Conservation (phyloP, 2,888 invertebrate genomes). For the Hypomecis atomaria region DNA sequence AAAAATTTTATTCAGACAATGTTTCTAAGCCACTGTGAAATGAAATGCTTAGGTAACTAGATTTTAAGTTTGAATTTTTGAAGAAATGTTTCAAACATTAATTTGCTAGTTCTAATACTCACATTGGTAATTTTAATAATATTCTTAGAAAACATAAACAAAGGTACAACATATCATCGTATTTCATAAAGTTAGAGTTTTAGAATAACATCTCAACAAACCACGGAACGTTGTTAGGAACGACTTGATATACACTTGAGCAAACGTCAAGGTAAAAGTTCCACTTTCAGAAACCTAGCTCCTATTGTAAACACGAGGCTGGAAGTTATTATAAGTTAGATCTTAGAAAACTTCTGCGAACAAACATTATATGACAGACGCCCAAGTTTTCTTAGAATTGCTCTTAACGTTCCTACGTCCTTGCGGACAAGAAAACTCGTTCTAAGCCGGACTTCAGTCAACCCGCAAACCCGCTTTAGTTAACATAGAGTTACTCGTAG, state of each 20-base stretch:
- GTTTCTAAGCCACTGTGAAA: no score
- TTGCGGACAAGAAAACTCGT: slow-evolving; percentile 42
- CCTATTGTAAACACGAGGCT: slow-evolving; percentile 36
- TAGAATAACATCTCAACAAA: slow-evolving; percentile 21
- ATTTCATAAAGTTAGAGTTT: slow-evolving; percentile 1
- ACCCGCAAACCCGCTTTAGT: slow-evolving; percentile 30
- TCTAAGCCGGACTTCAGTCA: slow-evolving; percentile 42
- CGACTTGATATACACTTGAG: slow-evolving; percentile 24
- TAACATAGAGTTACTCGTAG: slow-evolving; percentile 36
- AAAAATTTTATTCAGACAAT: no score
- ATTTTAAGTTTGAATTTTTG: no score
- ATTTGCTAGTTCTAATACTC: no score
- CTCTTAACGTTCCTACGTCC: slow-evolving; percentile 36
- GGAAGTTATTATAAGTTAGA: slow-evolving; percentile 46
- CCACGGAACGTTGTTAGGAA: slow-evolving; percentile 15
- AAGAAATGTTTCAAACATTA: no score
- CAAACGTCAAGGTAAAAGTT: slow-evolving; percentile 25
- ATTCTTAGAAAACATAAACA: not conserved
- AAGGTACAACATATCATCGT: slow-evolving; percentile 10
- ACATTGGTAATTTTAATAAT: no score
- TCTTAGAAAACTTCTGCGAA: slow-evolving; percentile 42
- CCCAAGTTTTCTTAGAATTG: slow-evolving; percentile 40
- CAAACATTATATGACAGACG: slow-evolving; percentile 46
- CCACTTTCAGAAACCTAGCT: slow-evolving; percentile 22
- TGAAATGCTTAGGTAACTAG: no score